Base-by-base conservation (phyloP, 2,113 vertebrate genomes). In the Alexandromys fortis region DNA sequence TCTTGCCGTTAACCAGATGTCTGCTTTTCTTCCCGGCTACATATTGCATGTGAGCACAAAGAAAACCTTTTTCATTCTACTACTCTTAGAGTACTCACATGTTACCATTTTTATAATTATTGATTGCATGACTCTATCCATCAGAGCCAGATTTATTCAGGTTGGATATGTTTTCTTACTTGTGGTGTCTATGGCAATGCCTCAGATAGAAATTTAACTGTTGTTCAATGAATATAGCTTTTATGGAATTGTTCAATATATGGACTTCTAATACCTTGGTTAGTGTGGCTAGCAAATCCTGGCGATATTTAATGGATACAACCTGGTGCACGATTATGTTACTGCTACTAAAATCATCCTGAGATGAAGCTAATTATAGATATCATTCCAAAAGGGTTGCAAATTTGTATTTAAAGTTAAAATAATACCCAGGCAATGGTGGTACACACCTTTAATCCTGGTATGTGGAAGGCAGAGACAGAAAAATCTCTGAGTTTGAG, bases 391-490 rank as follows among this genome's bases (percentile, higher is more conserved):
- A 61, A 8, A 76, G 6, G 3, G 16, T 75, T 49, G 1, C 7
- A 85, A 77, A 21, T 86, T 61, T 88, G 28, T 90, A 16, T 92
- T 92, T 81, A 90, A 94, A 85, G 5, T 93, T 89, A 88, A 89
- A 96, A 76, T 95, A 73, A 49, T n/a, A 72, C 17, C 68, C 17
- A 17, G 8, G 35, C 1, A 16, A 6, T n/a, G 17, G 35, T 72
- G 7, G 68, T n/a, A 7, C 68, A n/a, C 16, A 72, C 33, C 68
- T 72, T 72, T 72, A 72, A 21, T 21, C 35, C 35, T 19, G 19
- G 35, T 7, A n/a, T 3, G 9, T n/a, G 35, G 12, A 17, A 72
- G 68, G 35, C 35, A n/a, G 35, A 72, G 16, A 72, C 16, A 72
- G 17, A 17, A 17, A 7, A 21, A 72, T n/a, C 33, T 72, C 6